Evolutionary conservation across 2,113 vertebrate genomes (phyloP).

Genomic region (Xenopus borealis): DNA sequence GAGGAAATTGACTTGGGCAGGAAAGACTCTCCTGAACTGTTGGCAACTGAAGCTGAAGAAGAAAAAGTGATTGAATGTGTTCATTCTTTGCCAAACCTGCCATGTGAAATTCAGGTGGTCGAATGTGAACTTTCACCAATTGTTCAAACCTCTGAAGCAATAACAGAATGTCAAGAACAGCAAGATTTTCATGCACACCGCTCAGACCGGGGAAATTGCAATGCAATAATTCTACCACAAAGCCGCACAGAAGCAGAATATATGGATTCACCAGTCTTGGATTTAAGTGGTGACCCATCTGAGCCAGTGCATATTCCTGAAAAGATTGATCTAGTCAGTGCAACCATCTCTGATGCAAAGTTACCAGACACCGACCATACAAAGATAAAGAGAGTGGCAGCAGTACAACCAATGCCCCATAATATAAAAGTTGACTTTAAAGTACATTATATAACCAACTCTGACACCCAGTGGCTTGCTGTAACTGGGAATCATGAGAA

Average conservation of each 20-base stretch:
- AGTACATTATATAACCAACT: slow-evolving; percentile 79
- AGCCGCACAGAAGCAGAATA: not conserved
- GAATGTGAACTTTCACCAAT: not conserved
- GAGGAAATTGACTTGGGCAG: not conserved
- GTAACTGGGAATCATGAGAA: slow-evolving; percentile 79
- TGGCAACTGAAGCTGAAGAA: no score
- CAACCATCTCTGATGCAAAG: not conserved
- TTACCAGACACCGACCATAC: slow-evolving; percentile 49
- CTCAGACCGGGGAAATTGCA: not conserved
- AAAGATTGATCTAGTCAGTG: not conserved
- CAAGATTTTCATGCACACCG: not conserved
- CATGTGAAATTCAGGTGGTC: not conserved
- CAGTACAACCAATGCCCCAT: slow-evolving; percentile 68
- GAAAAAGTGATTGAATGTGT: not conserved
- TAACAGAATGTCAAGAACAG: not conserved
- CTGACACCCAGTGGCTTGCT: slow-evolving; percentile 66
- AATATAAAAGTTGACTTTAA: slow-evolving; percentile 74
- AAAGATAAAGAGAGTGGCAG: slow-evolving; percentile 58
- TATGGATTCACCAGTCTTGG: not conserved
- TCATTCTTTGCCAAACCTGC: not conserved
- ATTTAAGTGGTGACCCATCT: not conserved
- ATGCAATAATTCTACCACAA: not conserved
- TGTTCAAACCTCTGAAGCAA: not conserved
- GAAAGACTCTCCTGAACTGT: not conserved
- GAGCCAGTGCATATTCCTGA: slow-evolving; percentile 20